phyloP scores from a whole-genome alignment of 2,888 invertebrate species.

The Agrotis segetum region DNA sequence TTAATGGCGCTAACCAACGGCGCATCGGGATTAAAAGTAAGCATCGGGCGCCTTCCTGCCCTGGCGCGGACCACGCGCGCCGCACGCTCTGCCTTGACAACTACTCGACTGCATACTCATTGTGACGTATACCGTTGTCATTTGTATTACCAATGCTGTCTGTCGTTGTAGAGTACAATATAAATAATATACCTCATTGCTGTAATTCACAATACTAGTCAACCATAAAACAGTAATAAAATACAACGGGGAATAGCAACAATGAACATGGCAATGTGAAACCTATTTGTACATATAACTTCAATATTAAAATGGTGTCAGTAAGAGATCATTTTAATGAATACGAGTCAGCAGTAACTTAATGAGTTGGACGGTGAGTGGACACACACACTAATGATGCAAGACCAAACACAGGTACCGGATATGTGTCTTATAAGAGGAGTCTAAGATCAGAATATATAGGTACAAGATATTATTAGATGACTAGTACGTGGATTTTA shows the following conservation, averaged over 20 bases:
- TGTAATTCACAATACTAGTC: conserved; percentile 39
- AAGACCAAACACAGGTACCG: background rate
- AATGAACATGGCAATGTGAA: conserved; percentile 41
- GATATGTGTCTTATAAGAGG: background rate
- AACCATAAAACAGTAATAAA: conserved; percentile 46
- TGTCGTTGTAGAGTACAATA: conserved; percentile 13
- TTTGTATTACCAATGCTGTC: conserved; percentile 39
- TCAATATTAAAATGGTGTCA: conserved; percentile 23
- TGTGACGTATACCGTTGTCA: conserved; percentile 39
- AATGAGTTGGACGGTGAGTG: conserved; percentile 1
- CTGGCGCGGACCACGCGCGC: conserved; percentile 30
- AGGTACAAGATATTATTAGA: background rate
- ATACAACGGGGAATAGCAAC: conserved; percentile 39
- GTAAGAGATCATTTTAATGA: conserved; percentile 21
- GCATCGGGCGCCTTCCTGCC: conserved; percentile 68
- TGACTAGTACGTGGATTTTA: conserved; percentile 40
- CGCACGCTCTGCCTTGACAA: conserved; percentile 24
- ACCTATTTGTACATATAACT: conserved; percentile 36
- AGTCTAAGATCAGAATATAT: background rate
- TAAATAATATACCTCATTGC: conserved; percentile 32
- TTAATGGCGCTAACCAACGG: conserved; percentile 70
- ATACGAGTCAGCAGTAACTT: conserved; percentile 12
- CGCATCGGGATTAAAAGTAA: conserved; percentile 69
- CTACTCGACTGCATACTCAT: conserved; percentile 45
- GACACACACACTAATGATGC: background rate